phyloP scores from a whole-genome alignment of 1,140 invertebrate species.

The Orussus abietinus region DNA sequence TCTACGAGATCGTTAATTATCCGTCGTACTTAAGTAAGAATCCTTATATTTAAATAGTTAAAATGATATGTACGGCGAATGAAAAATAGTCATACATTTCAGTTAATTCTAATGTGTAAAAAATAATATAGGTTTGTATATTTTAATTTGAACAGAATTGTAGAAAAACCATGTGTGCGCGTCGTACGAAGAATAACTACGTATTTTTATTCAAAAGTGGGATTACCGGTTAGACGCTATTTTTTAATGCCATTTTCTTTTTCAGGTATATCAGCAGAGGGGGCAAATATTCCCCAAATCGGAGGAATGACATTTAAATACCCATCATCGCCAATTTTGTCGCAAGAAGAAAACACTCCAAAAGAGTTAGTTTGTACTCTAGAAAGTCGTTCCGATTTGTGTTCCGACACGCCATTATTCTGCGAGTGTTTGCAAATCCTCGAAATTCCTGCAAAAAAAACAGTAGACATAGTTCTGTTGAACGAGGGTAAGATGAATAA shows the following conservation, averaged over 20 bases:
- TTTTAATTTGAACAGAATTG: too few species aligned
- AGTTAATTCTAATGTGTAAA: too few species aligned
- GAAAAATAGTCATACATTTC: too few species aligned
- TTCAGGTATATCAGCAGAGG: constrained; percentile 16
- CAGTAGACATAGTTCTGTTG: constrained; percentile 31
- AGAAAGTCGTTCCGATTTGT: constrained; percentile 22
- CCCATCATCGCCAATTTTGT: constrained; percentile 34
- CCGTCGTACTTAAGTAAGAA: constrained; percentile 34
- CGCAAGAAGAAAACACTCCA: constrained; percentile 24
- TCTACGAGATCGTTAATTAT: constrained; percentile 28
- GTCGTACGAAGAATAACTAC: too few species aligned
- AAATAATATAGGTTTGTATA: constrained; percentile 8
- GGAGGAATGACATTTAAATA: constrained; percentile 37
- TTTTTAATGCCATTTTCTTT: too few species aligned
- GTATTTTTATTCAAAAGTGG: too few species aligned
- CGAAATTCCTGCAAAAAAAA: constrained; percentile 18
- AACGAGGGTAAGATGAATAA: constrained; percentile 31
- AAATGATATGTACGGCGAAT: too few species aligned
- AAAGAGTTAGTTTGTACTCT: constrained; percentile 26
- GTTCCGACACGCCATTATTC: constrained; percentile 25
- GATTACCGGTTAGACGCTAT: too few species aligned
- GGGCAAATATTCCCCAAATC: constrained; percentile 24
- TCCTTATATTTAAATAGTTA: neutral
- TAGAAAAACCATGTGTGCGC: too few species aligned
- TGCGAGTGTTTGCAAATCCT: constrained; percentile 34